phyloP scores from a whole-genome alignment of 1,140 invertebrate species.

The Microplitis demolitor region DNA sequence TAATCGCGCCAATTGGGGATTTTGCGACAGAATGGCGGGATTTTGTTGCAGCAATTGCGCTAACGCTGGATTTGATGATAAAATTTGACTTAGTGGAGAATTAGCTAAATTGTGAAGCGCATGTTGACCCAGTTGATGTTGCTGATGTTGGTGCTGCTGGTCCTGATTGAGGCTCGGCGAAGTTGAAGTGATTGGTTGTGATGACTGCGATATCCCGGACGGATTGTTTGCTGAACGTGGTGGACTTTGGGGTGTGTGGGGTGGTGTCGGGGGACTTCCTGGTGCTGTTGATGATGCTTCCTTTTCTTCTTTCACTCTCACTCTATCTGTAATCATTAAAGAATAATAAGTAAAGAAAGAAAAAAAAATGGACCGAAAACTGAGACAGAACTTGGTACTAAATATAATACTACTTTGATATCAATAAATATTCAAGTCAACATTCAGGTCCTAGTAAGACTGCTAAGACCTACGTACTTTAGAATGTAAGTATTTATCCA shows the following conservation, averaged over 20 bases:
- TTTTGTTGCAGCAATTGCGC: constrained; percentile 56
- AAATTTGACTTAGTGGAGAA: constrained; percentile 52
- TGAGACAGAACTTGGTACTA: too few species aligned
- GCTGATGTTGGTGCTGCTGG: constrained; percentile 19
- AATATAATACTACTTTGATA: too few species aligned
- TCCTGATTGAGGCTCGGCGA: constrained; percentile 33
- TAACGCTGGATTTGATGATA: constrained; percentile 55
- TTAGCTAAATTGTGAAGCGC: constrained; percentile 38
- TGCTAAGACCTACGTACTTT: too few species aligned
- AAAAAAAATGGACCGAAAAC: constrained; percentile 2
- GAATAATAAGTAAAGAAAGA: neutral
- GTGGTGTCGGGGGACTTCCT: constrained; percentile 58
- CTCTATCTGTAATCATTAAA: constrained; percentile 41
- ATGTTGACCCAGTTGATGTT: constrained; percentile 32
- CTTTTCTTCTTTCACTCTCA: constrained; percentile 56
- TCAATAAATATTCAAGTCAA: too few species aligned
- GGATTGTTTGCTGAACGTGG: constrained; percentile 46
- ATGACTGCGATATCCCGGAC: constrained; percentile 46
- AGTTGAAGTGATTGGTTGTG: constrained; percentile 44
- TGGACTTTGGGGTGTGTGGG: constrained; percentile 58
- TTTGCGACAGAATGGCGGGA: constrained; percentile 53
- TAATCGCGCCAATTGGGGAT: constrained; percentile 55
- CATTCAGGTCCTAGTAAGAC: too few species aligned
- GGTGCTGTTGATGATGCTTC: constrained; percentile 57
- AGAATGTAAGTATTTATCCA: too few species aligned